Conservation (phyloP, 2,797 vertebrate species). For the Chaetophractus vellerosus region DNA sequence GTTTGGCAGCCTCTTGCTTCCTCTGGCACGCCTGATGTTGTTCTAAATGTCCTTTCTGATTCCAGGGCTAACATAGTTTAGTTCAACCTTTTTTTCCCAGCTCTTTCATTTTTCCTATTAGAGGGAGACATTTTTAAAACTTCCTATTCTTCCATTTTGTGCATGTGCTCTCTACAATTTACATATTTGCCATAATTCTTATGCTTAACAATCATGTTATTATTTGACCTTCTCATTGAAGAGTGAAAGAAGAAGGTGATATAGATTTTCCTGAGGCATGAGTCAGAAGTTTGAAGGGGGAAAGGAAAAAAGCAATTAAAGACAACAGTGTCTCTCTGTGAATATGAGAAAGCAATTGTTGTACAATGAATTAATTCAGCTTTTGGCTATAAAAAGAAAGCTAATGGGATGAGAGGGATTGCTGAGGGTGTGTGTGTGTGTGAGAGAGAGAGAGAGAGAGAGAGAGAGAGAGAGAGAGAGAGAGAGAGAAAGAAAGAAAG, state of each 20-base stretch:
- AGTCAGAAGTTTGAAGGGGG: neutral
- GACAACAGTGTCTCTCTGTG: neutral
- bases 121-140: too few species aligned
- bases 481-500: neutral
- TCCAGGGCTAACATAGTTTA: too few species aligned
- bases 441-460: neutral
- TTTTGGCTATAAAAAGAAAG: neutral
- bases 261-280: neutral
- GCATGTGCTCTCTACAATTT: too few species aligned
- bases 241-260: neutral
- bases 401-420: neutral
- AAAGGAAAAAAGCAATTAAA: neutral
- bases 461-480: neutral
- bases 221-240: slow-evolving; percentile 4
- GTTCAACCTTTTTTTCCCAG: too few species aligned
- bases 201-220: neutral
- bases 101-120: too few species aligned
- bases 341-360: neutral
- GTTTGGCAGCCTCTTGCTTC: too few species aligned
- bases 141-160: too few species aligned
- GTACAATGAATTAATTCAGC: neutral
- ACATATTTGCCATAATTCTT: slow-evolving; percentile 32
- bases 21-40: too few species aligned
- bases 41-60: too few species aligned
- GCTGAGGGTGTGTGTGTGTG: too few species aligned